These are phyloP conservation scores for Zapus hudsonius DNA, from an alignment of 2,113 vertebrate species.

Conservation along the genomic window DNA sequence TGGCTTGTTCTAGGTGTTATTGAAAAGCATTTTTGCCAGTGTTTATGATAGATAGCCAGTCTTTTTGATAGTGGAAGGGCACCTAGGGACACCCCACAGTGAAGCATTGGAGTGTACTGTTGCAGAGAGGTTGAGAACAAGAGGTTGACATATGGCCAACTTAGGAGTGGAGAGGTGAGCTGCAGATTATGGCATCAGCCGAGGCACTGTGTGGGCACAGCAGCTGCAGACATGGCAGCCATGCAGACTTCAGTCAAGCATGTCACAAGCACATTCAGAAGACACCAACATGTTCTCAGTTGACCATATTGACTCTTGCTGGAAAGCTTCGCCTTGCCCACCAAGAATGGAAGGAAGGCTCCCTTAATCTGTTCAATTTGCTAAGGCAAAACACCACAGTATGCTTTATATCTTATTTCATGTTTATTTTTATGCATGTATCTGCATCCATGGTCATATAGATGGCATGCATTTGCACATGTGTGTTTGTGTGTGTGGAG, in stretches of 20 bases:
- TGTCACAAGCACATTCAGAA: neutral
- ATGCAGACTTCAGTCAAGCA: neutral
- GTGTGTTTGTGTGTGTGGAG: too few relatives aligned
- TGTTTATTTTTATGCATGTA: too few relatives aligned
- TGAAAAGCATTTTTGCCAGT: neutral
- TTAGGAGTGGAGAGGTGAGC: too few relatives aligned
- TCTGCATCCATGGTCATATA: too few relatives aligned
- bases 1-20: neutral
- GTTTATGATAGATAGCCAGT: neutral
- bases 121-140: neutral
- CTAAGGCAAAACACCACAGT: too few relatives aligned
- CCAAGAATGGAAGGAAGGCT: neutral
- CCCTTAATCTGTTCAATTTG: too few relatives aligned
- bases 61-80: neutral
- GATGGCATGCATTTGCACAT: too few relatives aligned
- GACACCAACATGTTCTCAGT: neutral
- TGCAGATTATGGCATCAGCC: too few relatives aligned
- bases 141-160: neutral
- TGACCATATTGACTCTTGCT: neutral
- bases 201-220: too few relatives aligned
- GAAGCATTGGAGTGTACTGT: too few relatives aligned
- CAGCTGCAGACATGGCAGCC: neutral
- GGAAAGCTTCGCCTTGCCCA: neutral
- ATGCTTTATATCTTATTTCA: too few relatives aligned
- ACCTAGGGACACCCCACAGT: neutral